A percentile compares a stretch with the other conserved stretches of the same genome.
phyloP scores from a whole-genome alignment of 2,113 vertebrate species.

The Gobius niger region DNA sequence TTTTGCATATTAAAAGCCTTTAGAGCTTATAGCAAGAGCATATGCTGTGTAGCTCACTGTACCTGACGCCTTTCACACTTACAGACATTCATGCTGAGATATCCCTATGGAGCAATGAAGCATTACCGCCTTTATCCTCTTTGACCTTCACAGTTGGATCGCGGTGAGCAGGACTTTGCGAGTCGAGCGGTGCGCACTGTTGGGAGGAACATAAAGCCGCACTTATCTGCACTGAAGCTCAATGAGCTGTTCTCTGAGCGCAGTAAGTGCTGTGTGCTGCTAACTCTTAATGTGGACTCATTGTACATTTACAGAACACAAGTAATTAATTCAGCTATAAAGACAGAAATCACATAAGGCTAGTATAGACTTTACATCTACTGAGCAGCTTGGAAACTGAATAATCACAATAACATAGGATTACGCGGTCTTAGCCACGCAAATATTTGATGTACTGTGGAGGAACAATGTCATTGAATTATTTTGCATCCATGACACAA shows the following conservation, averaged over 20 bases:
- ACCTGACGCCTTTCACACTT: constrained; percentile 36
- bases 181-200: constrained; percentile 42
- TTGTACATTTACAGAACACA: constrained; percentile 11
- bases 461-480: too few species aligned
- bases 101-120: constrained; percentile 44
- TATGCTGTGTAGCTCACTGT: constrained; percentile 34
- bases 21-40: background rate
- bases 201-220: constrained; percentile 27
- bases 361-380: background rate
- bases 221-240: constrained; percentile 47
- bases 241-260: constrained; percentile 33
- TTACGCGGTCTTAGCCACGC: too few species aligned
- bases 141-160: constrained; percentile 62
- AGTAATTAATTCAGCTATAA: constrained; percentile 3
- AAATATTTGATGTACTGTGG: too few species aligned
- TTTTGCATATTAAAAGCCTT: background rate
- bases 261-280: constrained; percentile 24
- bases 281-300: constrained; percentile 34
- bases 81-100: constrained; percentile 35
- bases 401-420: too few species aligned
- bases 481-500: too few species aligned
- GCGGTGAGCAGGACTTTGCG: constrained; percentile 19
- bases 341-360: background rate
- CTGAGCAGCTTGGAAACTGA: background rate
- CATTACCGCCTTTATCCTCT: constrained; percentile 67